These are phyloP conservation scores for Mantis religiosa DNA, from an alignment of 2,888 invertebrate genomes.

Conservation along the genomic window DNA sequence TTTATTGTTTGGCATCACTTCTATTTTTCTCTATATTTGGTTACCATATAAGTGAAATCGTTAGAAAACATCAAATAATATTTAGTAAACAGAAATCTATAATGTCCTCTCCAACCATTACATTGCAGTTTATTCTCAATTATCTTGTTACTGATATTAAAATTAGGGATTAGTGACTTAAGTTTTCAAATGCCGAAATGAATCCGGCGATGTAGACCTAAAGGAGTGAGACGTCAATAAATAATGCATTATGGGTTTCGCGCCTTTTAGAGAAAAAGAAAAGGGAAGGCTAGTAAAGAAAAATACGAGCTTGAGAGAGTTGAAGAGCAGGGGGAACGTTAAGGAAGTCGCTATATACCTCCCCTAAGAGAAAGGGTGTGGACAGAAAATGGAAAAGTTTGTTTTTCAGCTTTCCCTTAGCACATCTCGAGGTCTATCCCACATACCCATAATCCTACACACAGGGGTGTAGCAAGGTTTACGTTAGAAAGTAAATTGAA, in stretches of 20 bases:
- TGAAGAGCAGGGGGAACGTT: neutral
- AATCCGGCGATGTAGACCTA: neutral
- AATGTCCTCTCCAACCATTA: no score
- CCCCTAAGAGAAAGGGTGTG: neutral
- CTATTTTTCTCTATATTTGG: no score
- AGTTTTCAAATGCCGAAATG: neutral
- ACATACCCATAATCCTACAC: neutral
- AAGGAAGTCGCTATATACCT: neutral
- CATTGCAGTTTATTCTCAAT: no score
- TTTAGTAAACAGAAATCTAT: no score
- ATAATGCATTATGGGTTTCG: neutral
- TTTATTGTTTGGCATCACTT: no score
- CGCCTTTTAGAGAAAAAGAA: neutral
- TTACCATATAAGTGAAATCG: no score
- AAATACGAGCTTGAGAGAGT: neutral
- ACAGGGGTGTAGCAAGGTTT: neutral
- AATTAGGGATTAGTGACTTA: no score
- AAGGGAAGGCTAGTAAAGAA: neutral
- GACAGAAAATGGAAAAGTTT: constrained; percentile 5
- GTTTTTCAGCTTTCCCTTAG: neutral
- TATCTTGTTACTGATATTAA: no score
- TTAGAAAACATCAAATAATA: no score
- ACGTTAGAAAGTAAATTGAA: constrained; percentile 1
- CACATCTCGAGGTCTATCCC: neutral
- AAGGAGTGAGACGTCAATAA: neutral